These are phyloP conservation scores for Geothlypis trichas DNA, from an alignment of 2,113 vertebrate species.

Conservation along the genomic window DNA sequence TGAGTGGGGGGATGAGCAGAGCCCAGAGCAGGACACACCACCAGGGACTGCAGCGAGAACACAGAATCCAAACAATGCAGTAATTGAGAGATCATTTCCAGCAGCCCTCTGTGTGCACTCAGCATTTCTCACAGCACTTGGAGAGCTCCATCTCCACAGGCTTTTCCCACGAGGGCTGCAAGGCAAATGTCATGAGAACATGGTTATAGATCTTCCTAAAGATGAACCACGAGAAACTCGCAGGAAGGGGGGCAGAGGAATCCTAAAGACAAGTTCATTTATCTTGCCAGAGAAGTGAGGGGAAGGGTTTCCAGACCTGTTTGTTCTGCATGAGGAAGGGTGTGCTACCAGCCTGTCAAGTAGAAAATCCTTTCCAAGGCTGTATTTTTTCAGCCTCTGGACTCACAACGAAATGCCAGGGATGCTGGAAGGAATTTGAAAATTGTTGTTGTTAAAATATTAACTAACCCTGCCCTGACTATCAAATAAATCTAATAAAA, in stretches of 20 bases:
- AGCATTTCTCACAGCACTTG: not conserved
- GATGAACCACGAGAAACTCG: not conserved
- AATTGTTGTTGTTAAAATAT: not conserved
- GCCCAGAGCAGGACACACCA: not conserved
- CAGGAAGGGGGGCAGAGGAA: not conserved
- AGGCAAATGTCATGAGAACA: constrained; percentile 46
- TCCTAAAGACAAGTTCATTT: not conserved
- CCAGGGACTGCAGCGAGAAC: not conserved
- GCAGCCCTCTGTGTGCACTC: not conserved
- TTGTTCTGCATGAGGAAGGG: not conserved
- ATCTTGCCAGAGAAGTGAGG: not conserved
- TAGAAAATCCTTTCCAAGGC: not conserved
- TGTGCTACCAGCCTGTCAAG: not conserved
- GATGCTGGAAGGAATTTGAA: not conserved
- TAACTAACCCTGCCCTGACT: not conserved
- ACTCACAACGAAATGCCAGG: not conserved
- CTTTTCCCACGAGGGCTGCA: not conserved
- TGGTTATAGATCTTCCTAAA: not conserved
- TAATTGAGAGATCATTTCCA: not conserved
- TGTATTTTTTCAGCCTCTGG: not conserved
- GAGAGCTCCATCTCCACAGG: not conserved
- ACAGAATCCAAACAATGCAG: not conserved
- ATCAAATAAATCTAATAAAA: not conserved
- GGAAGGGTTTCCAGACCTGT: not conserved
- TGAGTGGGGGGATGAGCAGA: not conserved